Evolutionary conservation across 92 coral and sea anemone species (phyloP).

Genomic region (Chrysogorgia sp.): DNA sequence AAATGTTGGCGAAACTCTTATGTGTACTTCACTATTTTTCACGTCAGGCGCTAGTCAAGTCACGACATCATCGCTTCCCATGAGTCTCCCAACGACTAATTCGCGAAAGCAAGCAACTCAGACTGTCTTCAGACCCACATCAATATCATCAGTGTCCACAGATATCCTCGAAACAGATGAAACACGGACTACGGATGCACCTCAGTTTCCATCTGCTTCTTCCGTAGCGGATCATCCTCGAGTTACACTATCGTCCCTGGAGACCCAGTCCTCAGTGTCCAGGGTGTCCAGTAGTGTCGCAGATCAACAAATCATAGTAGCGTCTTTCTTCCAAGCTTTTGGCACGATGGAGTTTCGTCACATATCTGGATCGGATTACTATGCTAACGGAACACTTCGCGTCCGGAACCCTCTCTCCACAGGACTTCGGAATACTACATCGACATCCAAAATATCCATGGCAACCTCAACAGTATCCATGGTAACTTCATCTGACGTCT

Average conservation of each 20-base stretch:
- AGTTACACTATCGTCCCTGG: neutral
- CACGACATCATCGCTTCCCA: neutral
- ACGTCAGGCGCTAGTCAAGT: neutral
- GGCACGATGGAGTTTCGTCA: slow-evolving; percentile 37
- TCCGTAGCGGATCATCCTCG: neutral
- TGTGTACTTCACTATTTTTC: too few species aligned
- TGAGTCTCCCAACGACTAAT: too few species aligned
- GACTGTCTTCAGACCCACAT: neutral
- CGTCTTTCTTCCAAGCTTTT: slow-evolving; percentile 22
- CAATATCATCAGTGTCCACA: too few species aligned
- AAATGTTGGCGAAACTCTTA: too few species aligned
- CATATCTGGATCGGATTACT: slow-evolving; percentile 27
- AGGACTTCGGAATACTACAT: neutral
- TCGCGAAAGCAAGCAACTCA: too few species aligned
- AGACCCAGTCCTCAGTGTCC: slow-evolving; percentile 3
- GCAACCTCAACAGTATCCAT: neutral
- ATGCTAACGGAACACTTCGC: slow-evolving; percentile 38
- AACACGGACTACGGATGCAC: too few species aligned
- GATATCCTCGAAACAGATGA: too few species aligned
- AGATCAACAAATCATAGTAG: slow-evolving; percentile 10
- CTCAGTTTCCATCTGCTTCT: too few species aligned
- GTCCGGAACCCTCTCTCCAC: slow-evolving; percentile 21
- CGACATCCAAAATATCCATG: neutral
- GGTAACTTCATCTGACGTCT: neutral
- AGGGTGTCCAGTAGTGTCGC: neutral